These are phyloP conservation scores for Sitodiplosis mosellana DNA, from an alignment of 1,140 invertebrate genomes.

Conservation along the genomic window DNA sequence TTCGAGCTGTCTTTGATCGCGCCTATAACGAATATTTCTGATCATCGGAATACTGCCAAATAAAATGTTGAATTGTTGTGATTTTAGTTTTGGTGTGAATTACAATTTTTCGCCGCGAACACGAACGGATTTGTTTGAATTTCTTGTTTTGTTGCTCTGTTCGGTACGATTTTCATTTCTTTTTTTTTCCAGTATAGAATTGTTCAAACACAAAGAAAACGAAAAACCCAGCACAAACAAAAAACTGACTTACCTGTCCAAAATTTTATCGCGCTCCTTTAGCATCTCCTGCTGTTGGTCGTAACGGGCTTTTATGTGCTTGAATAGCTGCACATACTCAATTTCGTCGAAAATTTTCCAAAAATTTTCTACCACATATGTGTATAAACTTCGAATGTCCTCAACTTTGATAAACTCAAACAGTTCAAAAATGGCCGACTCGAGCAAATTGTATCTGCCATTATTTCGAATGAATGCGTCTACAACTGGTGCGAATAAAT, in stretches of 20 bases:
- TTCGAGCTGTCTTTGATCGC: slow-evolving; percentile 81
- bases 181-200: no score
- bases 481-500: slow-evolving; percentile 88
- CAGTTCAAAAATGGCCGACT: slow-evolving; percentile 97
- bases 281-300: slow-evolving; percentile 87
- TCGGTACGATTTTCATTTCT: no score
- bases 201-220: no score
- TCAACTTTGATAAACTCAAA: slow-evolving; percentile 98
- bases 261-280: slow-evolving; percentile 59
- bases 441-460: slow-evolving; percentile 92
- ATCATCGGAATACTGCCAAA: slow-evolving; percentile 43
- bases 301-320: slow-evolving; percentile 74
- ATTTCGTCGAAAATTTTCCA: slow-evolving; percentile 83
- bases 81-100: no score
- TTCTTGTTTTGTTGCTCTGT: no score
- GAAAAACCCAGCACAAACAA: neutral
- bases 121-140: no score
- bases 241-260: slow-evolving; percentile 50
- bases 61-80: neutral
- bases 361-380: slow-evolving; percentile 88
- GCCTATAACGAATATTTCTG: slow-evolving; percentile 60
- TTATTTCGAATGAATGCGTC: slow-evolving; percentile 94
- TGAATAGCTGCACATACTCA: slow-evolving; percentile 95
- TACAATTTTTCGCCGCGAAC: no score
- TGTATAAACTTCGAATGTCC: slow-evolving; percentile 88